phyloP scores from a whole-genome alignment of 2,888 invertebrate species.

The Epinotia nisella region DNA sequence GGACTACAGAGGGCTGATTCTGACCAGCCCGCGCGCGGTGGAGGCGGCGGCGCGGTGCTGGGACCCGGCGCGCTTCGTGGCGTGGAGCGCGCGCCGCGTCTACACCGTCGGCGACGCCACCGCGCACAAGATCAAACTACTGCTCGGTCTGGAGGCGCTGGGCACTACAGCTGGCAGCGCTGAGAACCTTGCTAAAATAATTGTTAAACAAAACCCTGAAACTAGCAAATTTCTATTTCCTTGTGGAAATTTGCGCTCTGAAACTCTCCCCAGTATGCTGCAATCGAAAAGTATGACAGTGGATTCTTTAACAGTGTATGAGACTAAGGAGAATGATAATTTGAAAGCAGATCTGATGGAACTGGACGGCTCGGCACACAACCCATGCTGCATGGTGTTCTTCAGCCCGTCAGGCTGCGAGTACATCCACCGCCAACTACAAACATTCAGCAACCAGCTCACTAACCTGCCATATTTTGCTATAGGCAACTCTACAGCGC shows the following conservation, averaged over 20 bases:
- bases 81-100: conserved; percentile 67
- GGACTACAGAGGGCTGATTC: conserved; percentile 66
- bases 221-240: conserved; percentile 71
- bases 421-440: conserved; percentile 73
- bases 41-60: conserved; percentile 72
- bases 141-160: conserved; percentile 68
- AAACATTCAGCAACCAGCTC: conserved; percentile 71
- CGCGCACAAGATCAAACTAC: conserved; percentile 61
- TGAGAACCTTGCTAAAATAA: conserved; percentile 67
- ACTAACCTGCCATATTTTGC: conserved; percentile 73
- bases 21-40: conserved; percentile 74
- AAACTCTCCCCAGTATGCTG: conserved; percentile 64
- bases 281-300: conserved; percentile 57
- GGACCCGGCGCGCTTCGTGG: conserved; percentile 68
- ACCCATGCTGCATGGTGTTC: conserved; percentile 72
- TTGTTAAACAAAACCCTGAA: conserved; percentile 61
- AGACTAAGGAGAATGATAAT: conserved; percentile 73
- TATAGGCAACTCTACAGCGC: conserved; percentile 78
- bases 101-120: conserved; percentile 74
- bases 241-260: conserved; percentile 73
- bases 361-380: conserved; percentile 54
- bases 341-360: conserved; percentile 64
- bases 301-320: conserved; percentile 72
- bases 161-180: conserved; percentile 70
- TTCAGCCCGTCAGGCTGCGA: conserved; percentile 80